These are phyloP conservation scores for Andrena haemorrhoa DNA, from an alignment of 2,888 invertebrate species.

Conservation along the genomic window DNA sequence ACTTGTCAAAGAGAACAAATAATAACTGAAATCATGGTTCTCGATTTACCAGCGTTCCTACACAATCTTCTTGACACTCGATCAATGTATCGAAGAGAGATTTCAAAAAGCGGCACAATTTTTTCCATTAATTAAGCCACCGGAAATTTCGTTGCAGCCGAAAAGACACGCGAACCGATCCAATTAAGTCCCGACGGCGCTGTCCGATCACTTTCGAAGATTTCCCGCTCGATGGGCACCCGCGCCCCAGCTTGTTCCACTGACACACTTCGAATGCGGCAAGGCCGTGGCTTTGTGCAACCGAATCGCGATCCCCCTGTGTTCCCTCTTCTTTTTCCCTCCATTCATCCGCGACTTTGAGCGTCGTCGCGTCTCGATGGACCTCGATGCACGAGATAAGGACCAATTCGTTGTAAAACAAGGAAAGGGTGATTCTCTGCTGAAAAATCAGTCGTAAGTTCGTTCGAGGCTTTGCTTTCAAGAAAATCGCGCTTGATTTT, in stretches of 20 bases:
- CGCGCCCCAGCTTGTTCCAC: constrained; percentile 39
- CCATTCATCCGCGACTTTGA: constrained; percentile 7
- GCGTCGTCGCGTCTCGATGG: background rate
- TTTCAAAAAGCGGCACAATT: too few species aligned
- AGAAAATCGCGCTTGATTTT: too few species aligned
- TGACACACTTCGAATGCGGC: constrained; percentile 59
- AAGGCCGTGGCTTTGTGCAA: constrained; percentile 50
- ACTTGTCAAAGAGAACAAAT: too few species aligned
- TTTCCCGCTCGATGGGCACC: constrained; percentile 9
- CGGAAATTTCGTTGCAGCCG: background rate
- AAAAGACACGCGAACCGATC: background rate
- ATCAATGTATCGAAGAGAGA: too few species aligned
- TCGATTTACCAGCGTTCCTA: too few species aligned
- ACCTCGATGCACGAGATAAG: background rate
- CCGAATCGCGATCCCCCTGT: constrained; percentile 31
- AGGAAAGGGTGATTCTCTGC: too few species aligned
- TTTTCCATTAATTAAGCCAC: too few species aligned
- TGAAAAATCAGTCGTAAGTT: too few species aligned
- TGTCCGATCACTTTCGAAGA: constrained; percentile 16
- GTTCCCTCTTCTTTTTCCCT: constrained; percentile 25
- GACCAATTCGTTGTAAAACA: too few species aligned
- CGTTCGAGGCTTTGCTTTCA: too few species aligned
- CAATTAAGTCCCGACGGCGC: background rate
- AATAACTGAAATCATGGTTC: too few species aligned
- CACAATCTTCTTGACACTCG: too few species aligned